These are phyloP conservation scores for Dolichallabes microphthalmus DNA, from an alignment of 2,113 vertebrate genomes.

Conservation along the genomic window DNA sequence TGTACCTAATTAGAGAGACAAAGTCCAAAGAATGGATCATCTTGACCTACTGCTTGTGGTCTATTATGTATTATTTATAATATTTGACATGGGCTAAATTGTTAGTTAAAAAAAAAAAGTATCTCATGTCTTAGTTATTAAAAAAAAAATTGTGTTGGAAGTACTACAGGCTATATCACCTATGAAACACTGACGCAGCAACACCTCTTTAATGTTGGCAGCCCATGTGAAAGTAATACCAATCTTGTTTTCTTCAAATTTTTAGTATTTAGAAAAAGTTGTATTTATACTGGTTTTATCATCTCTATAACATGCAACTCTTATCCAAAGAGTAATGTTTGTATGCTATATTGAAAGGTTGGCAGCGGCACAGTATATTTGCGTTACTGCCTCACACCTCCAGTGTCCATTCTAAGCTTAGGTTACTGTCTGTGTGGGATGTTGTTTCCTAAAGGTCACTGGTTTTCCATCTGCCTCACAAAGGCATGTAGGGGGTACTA, in stretches of 20 bases:
- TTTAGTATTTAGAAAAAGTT: not conserved
- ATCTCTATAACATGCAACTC: not conserved
- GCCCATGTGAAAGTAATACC: not conserved
- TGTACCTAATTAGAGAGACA: slow-evolving; percentile 22
- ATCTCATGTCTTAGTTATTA: not conserved
- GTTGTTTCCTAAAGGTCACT: not conserved
- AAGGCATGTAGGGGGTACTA: not conserved
- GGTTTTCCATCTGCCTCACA: not conserved
- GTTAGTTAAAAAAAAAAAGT: not conserved
- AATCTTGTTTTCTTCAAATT: not conserved
- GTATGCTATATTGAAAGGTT: not conserved
- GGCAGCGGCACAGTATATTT: not conserved
- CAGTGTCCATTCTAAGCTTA: not conserved
- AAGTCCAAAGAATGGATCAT: not conserved
- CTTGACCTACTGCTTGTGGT: not conserved
- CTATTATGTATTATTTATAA: not conserved
- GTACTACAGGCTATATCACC: not conserved
- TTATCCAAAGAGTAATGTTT: not conserved
- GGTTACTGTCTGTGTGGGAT: not conserved
- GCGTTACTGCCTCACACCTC: not conserved
- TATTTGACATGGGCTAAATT: not conserved
- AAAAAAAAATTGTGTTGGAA: not conserved
- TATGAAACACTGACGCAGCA: not conserved
- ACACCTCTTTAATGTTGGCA: not conserved
- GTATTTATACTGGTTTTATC: not conserved